These are phyloP conservation scores for Lithobates pipiens DNA, from an alignment of 2,797 vertebrate species.

Conservation along the genomic window DNA sequence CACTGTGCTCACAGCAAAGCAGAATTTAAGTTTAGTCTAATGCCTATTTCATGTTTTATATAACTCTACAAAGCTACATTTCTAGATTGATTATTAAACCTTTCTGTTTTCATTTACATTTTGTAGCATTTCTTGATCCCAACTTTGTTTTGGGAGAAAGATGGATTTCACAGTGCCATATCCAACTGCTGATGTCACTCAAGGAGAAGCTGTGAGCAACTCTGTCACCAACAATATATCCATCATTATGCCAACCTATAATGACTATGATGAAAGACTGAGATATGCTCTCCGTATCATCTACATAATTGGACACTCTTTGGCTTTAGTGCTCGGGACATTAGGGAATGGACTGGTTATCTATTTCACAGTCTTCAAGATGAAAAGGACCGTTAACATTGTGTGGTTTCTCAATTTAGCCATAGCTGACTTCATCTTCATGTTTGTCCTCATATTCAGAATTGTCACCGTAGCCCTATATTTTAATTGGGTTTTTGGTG, in stretches of 20 bases:
- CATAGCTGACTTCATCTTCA: conserved; percentile 90
- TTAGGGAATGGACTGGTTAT: conserved; percentile 83
- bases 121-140: not conserved
- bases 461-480: conserved; percentile 81
- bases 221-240: not conserved
- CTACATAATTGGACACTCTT: conserved; percentile 65
- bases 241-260: not conserved
- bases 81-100: not conserved
- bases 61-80: not conserved
- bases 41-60: no score
- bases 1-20: no score
- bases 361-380: conserved; percentile 84
- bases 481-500: conserved; percentile 90
- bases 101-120: not conserved
- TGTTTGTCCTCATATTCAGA: conserved; percentile 85
- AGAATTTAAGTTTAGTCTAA: no score
- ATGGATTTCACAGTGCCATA: not conserved
- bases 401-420: conserved; percentile 90
- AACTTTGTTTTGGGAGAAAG: not conserved
- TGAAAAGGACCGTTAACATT: conserved; percentile 84
- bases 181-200: no score
- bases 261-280: not conserved
- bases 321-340: conserved; percentile 81
- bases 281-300: not conserved
- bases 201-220: not conserved